phyloP scores from a whole-genome alignment of 2,888 invertebrate species.

The Cephus rjabovi region DNA sequence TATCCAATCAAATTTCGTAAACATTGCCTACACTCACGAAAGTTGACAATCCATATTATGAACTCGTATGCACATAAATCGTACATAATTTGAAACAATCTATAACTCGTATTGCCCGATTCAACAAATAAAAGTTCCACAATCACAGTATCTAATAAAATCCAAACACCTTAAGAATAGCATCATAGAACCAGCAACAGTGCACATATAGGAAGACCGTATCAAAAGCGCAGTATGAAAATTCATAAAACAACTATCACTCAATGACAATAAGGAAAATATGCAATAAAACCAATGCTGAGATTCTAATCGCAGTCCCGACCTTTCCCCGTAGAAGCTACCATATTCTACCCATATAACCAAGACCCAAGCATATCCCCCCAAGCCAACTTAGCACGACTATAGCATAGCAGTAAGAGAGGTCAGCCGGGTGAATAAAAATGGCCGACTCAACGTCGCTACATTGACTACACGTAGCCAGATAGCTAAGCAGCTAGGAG shows the following conservation, averaged over 20 bases:
- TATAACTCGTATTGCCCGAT: too few species aligned
- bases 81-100: neutral
- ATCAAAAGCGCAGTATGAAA: neutral
- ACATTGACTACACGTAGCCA: neutral
- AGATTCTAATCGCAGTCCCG: neutral
- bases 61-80: neutral
- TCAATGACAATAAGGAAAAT: neutral
- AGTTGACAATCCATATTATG: neutral
- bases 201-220: neutral
- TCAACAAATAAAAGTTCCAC: neutral
- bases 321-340: neutral
- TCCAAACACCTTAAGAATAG: neutral
- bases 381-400: neutral
- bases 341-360: neutral
- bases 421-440: conserved; percentile 1
- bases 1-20: neutral
- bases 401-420: neutral
- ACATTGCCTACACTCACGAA: neutral
- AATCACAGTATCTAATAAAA: neutral
- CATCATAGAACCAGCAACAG: neutral
- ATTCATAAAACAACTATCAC: neutral
- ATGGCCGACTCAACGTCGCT: neutral
- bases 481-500: neutral
- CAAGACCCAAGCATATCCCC: neutral
- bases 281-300: neutral